Conservation (phyloP, 2,113 vertebrate genomes). For the Scalopus aquaticus region DNA sequence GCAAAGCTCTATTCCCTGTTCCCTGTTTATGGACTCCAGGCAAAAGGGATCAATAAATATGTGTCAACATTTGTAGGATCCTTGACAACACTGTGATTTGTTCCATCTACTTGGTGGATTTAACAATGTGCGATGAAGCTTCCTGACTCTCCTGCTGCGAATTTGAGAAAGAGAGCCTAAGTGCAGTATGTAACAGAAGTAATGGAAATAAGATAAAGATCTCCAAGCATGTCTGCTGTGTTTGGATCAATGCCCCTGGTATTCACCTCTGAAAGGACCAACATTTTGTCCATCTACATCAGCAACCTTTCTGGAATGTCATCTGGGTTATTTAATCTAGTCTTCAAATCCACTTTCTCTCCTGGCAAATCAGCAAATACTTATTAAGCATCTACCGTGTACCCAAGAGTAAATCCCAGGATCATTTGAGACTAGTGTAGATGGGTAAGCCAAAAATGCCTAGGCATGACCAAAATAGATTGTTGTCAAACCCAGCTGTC, state of each 20-base stretch:
- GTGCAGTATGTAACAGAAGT: not conserved
- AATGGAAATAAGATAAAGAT: not conserved
- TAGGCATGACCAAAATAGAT: constrained; percentile 64
- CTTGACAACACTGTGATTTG: not conserved
- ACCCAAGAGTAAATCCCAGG: constrained; percentile 50
- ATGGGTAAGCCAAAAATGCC: constrained; percentile 51
- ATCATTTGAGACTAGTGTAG: constrained; percentile 57
- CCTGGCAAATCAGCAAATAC: constrained; percentile 66
- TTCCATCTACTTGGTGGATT: not conserved
- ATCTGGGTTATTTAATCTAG: constrained; percentile 58
- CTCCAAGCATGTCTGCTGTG: not conserved
- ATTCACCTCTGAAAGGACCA: constrained; percentile 13
- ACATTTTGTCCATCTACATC: constrained; percentile 15
- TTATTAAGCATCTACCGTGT: constrained; percentile 64
- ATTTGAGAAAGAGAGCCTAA: not conserved
- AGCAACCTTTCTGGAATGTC: constrained; percentile 56
- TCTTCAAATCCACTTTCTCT: constrained; percentile 38
- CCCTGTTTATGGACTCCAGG: not conserved
- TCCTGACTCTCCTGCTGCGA: not conserved
- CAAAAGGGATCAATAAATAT: not conserved
- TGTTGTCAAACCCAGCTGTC: constrained; percentile 64
- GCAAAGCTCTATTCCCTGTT: not conserved
- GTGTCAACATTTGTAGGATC: not conserved
- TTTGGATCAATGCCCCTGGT: not conserved
- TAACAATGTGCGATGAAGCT: not conserved